A percentile compares a stretch with the other conserved stretches of the same genome.
Evolutionary conservation across 2,113 vertebrate genomes (phyloP).

Genomic region (Phocoena phocoena): DNA sequence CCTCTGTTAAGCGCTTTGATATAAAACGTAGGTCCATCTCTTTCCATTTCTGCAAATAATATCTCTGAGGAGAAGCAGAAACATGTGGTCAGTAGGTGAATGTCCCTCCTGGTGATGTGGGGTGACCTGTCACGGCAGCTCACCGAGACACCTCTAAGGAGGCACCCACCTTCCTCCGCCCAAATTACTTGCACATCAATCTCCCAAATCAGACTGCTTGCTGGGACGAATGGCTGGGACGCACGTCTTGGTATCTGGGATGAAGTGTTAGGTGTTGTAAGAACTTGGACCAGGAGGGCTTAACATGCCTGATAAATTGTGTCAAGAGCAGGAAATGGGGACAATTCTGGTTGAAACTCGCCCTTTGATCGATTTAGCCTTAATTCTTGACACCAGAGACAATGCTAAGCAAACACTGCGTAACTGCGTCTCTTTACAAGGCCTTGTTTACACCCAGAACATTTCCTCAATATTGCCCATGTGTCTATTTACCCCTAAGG

Average conservation of each 20-base stretch:
- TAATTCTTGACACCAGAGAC: neutral
- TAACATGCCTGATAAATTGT: conserved; percentile 58
- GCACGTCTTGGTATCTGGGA: conserved; percentile 75
- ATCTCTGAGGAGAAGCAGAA: conserved; percentile 57
- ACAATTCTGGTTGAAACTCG: conserved; percentile 52
- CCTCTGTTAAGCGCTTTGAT: neutral
- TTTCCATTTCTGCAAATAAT: neutral
- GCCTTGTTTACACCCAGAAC: fast-evolving
- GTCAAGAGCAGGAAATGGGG: conserved; percentile 35
- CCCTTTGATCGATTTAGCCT: neutral
- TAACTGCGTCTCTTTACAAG: fast-evolving
- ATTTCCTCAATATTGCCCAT: fast-evolving
- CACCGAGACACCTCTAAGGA: conserved; percentile 72
- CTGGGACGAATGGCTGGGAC: conserved; percentile 72
- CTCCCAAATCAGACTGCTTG: conserved; percentile 71
- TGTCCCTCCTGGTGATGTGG: conserved; percentile 51
- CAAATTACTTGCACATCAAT: conserved; percentile 79
- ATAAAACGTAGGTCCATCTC: neutral
- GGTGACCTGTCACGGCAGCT: conserved; percentile 70
- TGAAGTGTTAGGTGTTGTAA: conserved; percentile 71
- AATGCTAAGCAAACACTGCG: neutral
- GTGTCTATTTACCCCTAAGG: fast-evolving
- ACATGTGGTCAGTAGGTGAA: conserved; percentile 59
- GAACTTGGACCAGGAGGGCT: conserved; percentile 55
- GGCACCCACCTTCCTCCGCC: conserved; percentile 77